phyloP scores from a whole-genome alignment of 2,113 vertebrate species.

The Indicator maculatus region DNA sequence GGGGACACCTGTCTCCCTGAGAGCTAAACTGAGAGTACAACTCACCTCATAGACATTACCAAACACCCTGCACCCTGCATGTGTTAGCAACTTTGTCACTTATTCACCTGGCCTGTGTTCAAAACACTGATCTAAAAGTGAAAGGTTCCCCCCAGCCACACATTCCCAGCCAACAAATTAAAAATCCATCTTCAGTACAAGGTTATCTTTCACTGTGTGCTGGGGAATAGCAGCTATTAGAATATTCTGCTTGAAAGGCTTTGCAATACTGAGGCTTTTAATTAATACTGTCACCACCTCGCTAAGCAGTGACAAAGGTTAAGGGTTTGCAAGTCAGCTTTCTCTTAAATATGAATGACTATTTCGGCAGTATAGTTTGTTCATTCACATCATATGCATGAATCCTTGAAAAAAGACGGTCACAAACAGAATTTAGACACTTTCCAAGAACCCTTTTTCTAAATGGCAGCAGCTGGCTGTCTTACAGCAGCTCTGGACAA shows the following conservation, averaged over 20 bases:
- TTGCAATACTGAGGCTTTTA: not conserved
- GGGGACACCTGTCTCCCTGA: not conserved
- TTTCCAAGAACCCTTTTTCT: not conserved
- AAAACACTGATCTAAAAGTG: constrained; percentile 58
- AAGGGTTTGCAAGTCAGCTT: not conserved
- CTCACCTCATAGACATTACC: constrained; percentile 57
- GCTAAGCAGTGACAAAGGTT: not conserved
- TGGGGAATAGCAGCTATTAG: not conserved
- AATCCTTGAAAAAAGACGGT: not conserved
- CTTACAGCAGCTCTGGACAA: not conserved
- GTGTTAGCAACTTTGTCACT: constrained; percentile 58
- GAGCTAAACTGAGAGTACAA: constrained; percentile 50
- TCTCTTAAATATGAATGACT: not conserved
- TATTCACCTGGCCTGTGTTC: constrained; percentile 47
- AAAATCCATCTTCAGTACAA: constrained; percentile 16
- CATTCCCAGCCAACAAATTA: constrained; percentile 4
- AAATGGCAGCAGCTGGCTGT: not conserved
- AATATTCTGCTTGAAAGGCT: not conserved
- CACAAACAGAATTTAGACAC: not conserved
- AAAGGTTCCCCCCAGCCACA: constrained; percentile 2
- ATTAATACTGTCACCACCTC: constrained; percentile 3
- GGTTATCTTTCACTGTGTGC: constrained; percentile 27
- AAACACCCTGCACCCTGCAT: constrained; percentile 17
- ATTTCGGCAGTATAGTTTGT: not conserved
- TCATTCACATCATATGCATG: not conserved